Base-by-base conservation (phyloP, 2,797 vertebrate species). In the Hipposideros larvatus region DNA sequence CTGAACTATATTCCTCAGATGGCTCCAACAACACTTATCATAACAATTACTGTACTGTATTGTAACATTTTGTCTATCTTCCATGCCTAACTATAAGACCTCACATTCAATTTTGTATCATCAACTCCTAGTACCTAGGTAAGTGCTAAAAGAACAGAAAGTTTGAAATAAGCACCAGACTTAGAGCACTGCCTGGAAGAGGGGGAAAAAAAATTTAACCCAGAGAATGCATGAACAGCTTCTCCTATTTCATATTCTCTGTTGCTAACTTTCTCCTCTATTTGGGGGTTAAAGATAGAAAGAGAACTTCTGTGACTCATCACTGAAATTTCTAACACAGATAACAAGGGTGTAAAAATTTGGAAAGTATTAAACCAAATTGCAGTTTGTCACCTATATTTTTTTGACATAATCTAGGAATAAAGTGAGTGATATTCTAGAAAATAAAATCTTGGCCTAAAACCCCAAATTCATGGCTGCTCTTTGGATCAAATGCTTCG, bases 381-480 rank as follows among this genome's bases (percentile, higher is more conserved):
- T 92, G 51, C 24, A 89, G 10, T 82, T 68, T 77, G 7, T 78
- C 43, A n/a, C 51, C 59, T 85, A 15, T 74, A 86, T 89, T 91
- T 78, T 88, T 78, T 55, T 80, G 63, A 92, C 37, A 89, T 78
- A 87, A 90, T 19, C 22, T 48, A 87, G 15, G 34, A 93, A 26
- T 79, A 84, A 95, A 31, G 63, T 37, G 19, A 65, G 5, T 70
- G 51, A 83, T 48, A 71, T 34, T 79, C 82, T 84, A 85, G 31
- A n/a, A 90, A 94, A 84, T 68, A 86, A 92, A 91, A 77, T 48
- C 19, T 68, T 96, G 53, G 16, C 65, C 66, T 82, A 93, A 93
- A 80, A 78, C n/a, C 1, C 11, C 55, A 88, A 87, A 78, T 19
- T 84, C 26, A 87, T 46, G 37, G 53, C n/a, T 70, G 37, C 31